Conservation (phyloP, 1,140 invertebrate genomes). For the Pissodes strobi region DNA sequence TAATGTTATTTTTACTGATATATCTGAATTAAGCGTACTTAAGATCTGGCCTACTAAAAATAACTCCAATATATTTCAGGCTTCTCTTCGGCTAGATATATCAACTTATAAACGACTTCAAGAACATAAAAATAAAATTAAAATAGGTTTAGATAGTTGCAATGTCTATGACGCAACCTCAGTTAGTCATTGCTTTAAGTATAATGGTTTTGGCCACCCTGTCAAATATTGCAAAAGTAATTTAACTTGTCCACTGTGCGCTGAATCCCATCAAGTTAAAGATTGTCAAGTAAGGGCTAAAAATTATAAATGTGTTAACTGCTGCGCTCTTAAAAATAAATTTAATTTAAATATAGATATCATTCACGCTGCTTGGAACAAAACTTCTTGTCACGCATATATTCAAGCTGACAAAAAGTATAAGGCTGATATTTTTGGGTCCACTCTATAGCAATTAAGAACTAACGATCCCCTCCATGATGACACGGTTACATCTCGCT, state of each 20-base stretch:
- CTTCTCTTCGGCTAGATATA: not conserved
- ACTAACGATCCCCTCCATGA: too few relatives aligned
- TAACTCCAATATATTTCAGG: not conserved
- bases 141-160: not conserved
- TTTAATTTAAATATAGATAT: not conserved
- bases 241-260: too few relatives aligned
- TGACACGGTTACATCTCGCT: not conserved
- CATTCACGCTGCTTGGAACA: not conserved
- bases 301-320: not conserved
- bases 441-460: too few relatives aligned
- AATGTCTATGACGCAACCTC: not conserved
- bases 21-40: not conserved
- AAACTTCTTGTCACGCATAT: not conserved
- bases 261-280: not conserved
- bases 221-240: not conserved
- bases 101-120: too few relatives aligned
- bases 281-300: not conserved
- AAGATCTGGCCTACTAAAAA: not conserved
- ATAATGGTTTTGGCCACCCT: not conserved
- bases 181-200: not conserved
- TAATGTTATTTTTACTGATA: not conserved
- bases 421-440: too few relatives aligned
- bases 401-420: too few relatives aligned
- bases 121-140: too few relatives aligned
- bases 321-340: too few relatives aligned